Evolutionary conservation across 2,888 invertebrate species (phyloP), one percentile per base, ranked within the genome.

Genomic region (Habrosyne pyritoides): DNA sequence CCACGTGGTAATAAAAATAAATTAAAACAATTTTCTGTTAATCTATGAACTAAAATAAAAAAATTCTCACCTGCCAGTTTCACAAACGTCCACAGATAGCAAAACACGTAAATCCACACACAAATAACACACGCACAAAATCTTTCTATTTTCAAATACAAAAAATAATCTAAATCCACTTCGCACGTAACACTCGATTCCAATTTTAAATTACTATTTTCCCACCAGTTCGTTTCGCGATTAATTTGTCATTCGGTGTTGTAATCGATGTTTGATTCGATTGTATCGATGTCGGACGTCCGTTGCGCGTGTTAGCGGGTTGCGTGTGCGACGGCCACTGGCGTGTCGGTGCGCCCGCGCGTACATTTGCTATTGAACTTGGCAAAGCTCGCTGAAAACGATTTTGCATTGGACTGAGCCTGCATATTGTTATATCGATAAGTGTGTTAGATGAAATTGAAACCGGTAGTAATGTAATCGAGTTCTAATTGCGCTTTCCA

Each of bases 261-360:
- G 56, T 60, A 66, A 59, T 61, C 56, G 62, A 56, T 61, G 22
- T 64, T 67, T 61, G 70, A 64, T 76, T 77, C 75, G 77, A 74
- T 77, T 67, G 66, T 66, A 71, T 71, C 64, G 68, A 69, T 69
- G 66, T 64, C 70, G 67, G 74, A 74, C 73, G 75, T 42, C 42
- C n/a, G 42, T 42, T 42, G 42, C 75, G 83, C 88, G 91, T 91
- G 90, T 81, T 85, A 61, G 79, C 86, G 70, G 77, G 76, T 68
- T 81, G 88, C 89, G 86, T 81, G 89, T 86, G 84, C 77, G 83
- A 67, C 77, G 75, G 68, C 73, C 79, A 91, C 91, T 91, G 90
- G 78, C 79, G 75, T 69, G 64, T 61, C 64, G 74, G 71, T 79
- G 75, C 73, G 77, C 75, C 66, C 70, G 71, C 72, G 75, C 73